A percentile compares a stretch with the other conserved stretches of the same genome.
Evolutionary conservation across 2,113 vertebrate species (phyloP).

Genomic region (Anhinga anhinga): DNA sequence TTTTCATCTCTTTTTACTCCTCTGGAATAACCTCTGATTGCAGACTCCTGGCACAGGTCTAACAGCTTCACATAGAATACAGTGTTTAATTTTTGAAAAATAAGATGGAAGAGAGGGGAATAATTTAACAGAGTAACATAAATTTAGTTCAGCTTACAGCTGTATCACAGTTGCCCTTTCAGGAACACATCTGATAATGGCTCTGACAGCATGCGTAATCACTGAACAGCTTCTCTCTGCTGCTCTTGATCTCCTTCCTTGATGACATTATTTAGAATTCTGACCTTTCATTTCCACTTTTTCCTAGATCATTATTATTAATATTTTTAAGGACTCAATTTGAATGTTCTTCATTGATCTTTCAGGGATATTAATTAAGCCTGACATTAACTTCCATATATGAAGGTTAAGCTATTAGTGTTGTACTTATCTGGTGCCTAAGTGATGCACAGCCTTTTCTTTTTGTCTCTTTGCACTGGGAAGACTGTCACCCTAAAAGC

Average conservation of each 20-base stretch:
- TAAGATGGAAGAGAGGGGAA: background rate
- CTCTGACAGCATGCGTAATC: background rate
- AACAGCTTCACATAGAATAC: background rate
- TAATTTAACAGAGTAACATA: background rate
- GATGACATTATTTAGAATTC: slow-evolving; percentile 3
- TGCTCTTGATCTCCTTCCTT: background rate
- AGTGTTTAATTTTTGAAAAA: background rate
- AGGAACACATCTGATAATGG: background rate
- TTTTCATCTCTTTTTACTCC: background rate
- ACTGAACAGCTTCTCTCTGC: background rate
- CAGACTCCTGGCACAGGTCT: background rate
- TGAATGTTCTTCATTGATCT: background rate
- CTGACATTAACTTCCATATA: background rate
- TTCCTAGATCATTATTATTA: background rate
- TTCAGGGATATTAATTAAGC: background rate
- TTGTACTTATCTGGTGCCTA: background rate
- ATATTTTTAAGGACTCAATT: background rate
- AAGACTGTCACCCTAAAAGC: background rate
- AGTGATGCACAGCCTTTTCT: background rate
- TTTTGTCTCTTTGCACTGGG: background rate
- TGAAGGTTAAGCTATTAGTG: background rate
- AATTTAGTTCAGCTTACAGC: background rate
- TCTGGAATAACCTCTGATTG: background rate
- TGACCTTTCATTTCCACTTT: background rate
- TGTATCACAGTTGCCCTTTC: slow-evolving; percentile 5